These are phyloP conservation scores for Sebastiscus albofasciatus DNA, from an alignment of 2,797 vertebrate species.

Conservation along the genomic window DNA sequence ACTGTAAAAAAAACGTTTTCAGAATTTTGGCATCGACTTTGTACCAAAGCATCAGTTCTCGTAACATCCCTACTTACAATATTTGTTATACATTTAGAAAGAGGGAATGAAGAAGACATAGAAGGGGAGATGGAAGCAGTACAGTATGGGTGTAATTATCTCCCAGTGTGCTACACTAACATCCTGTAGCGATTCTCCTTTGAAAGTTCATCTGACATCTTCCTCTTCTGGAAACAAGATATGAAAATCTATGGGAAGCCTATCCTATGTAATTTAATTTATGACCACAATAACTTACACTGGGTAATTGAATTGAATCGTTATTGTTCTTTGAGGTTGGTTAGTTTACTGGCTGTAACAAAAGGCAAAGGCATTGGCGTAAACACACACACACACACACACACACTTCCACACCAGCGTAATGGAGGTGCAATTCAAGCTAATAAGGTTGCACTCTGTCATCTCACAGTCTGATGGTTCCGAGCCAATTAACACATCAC, in stretches of 20 bases:
- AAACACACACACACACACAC: constrained; percentile 13
- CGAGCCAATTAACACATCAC: constrained; percentile 74
- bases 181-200: background rate
- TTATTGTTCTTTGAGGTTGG: constrained; percentile 39
- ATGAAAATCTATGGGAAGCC: background rate
- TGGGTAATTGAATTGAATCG: constrained; percentile 44
- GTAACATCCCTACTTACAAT: background rate
- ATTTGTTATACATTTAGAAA: background rate
- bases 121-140: background rate
- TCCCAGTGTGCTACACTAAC: background rate
- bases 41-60: no score
- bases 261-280: constrained; percentile 25
- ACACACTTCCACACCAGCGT: constrained; percentile 1
- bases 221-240: background rate
- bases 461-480: constrained; percentile 71
- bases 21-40: no score
- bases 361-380: background rate
- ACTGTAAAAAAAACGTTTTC: no score
- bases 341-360: constrained; percentile 51
- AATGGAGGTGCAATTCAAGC: constrained; percentile 54
- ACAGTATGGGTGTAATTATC: background rate
- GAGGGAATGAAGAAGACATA: background rate
- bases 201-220: background rate
- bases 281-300: constrained; percentile 17
- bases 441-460: constrained; percentile 67